Conservation (phyloP, 1,140 invertebrate genomes). For the Pseudomyrmex pallidus region DNA sequence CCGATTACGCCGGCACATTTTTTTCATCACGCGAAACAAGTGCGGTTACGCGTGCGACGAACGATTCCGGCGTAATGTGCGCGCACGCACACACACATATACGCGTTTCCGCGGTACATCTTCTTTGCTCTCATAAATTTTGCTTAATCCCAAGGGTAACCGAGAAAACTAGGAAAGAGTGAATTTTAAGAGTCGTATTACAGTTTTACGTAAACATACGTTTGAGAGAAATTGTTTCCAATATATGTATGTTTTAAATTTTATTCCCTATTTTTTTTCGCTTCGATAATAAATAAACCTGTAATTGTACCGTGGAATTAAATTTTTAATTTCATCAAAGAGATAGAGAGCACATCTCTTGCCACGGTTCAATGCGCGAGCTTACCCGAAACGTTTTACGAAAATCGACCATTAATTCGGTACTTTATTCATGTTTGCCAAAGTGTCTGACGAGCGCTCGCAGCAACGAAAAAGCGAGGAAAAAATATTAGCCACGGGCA, state of each 20-base stretch:
- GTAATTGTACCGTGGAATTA: background rate
- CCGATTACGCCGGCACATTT: slow-evolving; percentile 65
- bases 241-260: background rate
- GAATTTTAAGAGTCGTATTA: too few species aligned
- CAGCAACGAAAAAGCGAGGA: background rate
- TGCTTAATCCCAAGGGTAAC: background rate
- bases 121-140: background rate
- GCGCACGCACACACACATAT: too few species aligned
- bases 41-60: slow-evolving; percentile 13
- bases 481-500: slow-evolving; percentile 33
- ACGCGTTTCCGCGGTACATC: background rate
- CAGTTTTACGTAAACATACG: slow-evolving; percentile 1
- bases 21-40: slow-evolving; percentile 21
- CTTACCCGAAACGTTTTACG: slow-evolving; percentile 3
- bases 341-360: slow-evolving; percentile 10
- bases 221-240: background rate
- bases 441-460: slow-evolving; percentile 19
- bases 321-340: background rate
- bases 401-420: slow-evolving; percentile 37
- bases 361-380: background rate
- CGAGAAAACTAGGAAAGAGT: too few species aligned
- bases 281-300: background rate
- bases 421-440: slow-evolving; percentile 27
- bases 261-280: background rate
- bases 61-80: background rate